Percentiles rank a stretch among this genome's conserved stretches.
These are phyloP conservation scores for Cyanoliseus patagonus DNA, from an alignment of 2,113 vertebrate genomes.

Conservation along the genomic window DNA sequence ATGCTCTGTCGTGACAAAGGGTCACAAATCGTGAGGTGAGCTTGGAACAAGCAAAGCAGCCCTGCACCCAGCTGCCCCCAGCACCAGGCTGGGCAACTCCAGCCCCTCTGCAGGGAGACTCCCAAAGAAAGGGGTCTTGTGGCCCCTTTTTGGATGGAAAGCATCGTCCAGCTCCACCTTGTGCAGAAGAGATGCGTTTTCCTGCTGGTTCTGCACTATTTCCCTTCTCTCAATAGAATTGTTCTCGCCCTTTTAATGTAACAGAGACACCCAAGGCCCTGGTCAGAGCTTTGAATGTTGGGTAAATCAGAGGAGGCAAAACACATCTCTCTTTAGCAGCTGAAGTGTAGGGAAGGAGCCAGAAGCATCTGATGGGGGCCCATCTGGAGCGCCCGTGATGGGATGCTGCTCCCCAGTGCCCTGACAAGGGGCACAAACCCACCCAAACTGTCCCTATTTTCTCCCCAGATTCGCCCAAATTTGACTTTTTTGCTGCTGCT, in stretches of 20 bases:
- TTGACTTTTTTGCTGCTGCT: not conserved
- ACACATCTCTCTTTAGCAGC: not conserved
- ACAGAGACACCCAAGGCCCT: not conserved
- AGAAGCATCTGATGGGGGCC: not conserved
- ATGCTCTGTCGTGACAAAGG: slow-evolving; percentile 71
- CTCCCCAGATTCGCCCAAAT: rapidly evolving
- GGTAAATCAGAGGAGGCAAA: not conserved
- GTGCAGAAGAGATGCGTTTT: not conserved
- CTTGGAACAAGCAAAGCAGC: not conserved
- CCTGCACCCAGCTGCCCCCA: not conserved
- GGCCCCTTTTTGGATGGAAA: not conserved
- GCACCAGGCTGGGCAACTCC: not conserved
- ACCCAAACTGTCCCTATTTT: rapidly evolving
- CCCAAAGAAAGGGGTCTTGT: not conserved
- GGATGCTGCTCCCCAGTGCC: rapidly evolving
- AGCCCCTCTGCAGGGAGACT: not conserved
- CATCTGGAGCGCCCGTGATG: rapidly evolving
- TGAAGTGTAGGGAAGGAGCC: not conserved
- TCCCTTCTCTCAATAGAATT: not conserved
- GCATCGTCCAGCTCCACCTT: rapidly evolving
- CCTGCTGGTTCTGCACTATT: not conserved
- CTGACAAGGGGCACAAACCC: rapidly evolving
- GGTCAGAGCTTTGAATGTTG: not conserved
- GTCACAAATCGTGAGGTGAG: not conserved
- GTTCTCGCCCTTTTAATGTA: not conserved